Evolutionary conservation across 1,140 invertebrate species (phyloP), one percentile per base, ranked within the genome.

Genomic region (Diuraphis noxia): DNA sequence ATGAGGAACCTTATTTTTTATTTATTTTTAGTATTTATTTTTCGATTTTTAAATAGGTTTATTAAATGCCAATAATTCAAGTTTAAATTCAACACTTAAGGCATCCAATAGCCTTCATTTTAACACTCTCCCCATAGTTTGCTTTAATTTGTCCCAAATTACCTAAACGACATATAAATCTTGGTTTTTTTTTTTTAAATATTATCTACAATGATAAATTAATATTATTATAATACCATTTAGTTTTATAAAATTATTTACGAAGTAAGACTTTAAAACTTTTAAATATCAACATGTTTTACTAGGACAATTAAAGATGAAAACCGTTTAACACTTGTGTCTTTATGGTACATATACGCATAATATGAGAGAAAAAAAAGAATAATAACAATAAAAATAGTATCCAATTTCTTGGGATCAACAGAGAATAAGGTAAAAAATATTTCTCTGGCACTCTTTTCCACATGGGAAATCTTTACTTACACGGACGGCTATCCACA

Each of bases 391-490:
- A 25, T n/a, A 84, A 84, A 43, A 84, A 84, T n/a, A 81, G 41
- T 85, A 85, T 46, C 82, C 82, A 85, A 85, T 46, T 85, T 46
- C 82, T n/a, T 41, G n/a, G 43, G 82, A 85, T 46, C 41, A 85
- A 46, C 82, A 21, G n/a, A 85, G 41, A 85, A 85, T 85, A 46
- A 85, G 41, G 30, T 85, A 46, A 85, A 85, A 85, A 46, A 46
- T 85, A 46, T 85, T 85, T 46, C 41, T 46, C 41, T 85, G 13
- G 38, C 41, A 85, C 41, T 46, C 41, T 41, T 46, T 84, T 85
- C 82, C 82, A 85, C 82, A 46, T 85, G 41, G 82, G 82, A 85
- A 85, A 85, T 46, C 41, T 85, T 30, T 84, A 84, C 82, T n/a
- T 85, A 85, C n/a, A 85, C 6, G 30, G 30, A 46, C 17, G 19